These are phyloP conservation scores for Periophthalmus modestus DNA, from an alignment of 2,113 vertebrate genomes.

Conservation along the genomic window DNA sequence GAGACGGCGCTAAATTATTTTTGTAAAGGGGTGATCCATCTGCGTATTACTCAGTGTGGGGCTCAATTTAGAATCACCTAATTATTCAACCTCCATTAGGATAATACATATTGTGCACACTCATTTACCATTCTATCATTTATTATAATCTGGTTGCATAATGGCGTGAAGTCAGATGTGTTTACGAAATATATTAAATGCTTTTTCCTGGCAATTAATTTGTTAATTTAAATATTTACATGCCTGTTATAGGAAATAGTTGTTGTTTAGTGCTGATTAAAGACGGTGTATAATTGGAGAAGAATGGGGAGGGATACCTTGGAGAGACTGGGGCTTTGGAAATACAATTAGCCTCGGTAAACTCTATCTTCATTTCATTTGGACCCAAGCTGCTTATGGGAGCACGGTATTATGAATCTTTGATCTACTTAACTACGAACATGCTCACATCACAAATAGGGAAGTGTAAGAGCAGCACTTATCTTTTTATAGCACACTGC, in stretches of 20 bases:
- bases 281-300: constrained; percentile 61
- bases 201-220: constrained; percentile 30
- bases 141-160: constrained; percentile 53
- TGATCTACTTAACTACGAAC: constrained; percentile 50
- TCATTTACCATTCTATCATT: constrained; percentile 47
- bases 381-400: constrained; percentile 33
- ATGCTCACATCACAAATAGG: constrained; percentile 39
- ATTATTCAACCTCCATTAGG: constrained; percentile 59
- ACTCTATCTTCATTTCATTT: constrained; percentile 57
- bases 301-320: constrained; percentile 55
- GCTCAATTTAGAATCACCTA: constrained; percentile 52
- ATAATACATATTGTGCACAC: constrained; percentile 59
- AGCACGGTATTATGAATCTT: constrained; percentile 32
- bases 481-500: constrained; percentile 62
- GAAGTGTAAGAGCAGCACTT: constrained; percentile 39
- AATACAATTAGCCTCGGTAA: constrained; percentile 70
- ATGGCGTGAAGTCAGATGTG: constrained; percentile 40
- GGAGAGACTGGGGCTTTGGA: constrained; percentile 61
- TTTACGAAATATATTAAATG: constrained; percentile 30
- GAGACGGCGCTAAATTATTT: constrained; percentile 64
- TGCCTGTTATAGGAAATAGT: constrained; percentile 30
- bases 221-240: constrained; percentile 60
- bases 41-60: constrained; percentile 42
- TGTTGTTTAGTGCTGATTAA: constrained; percentile 51
- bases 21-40: constrained; percentile 58